Conservation (phyloP, 2,797 vertebrate species). For the Pampus argenteus region DNA sequence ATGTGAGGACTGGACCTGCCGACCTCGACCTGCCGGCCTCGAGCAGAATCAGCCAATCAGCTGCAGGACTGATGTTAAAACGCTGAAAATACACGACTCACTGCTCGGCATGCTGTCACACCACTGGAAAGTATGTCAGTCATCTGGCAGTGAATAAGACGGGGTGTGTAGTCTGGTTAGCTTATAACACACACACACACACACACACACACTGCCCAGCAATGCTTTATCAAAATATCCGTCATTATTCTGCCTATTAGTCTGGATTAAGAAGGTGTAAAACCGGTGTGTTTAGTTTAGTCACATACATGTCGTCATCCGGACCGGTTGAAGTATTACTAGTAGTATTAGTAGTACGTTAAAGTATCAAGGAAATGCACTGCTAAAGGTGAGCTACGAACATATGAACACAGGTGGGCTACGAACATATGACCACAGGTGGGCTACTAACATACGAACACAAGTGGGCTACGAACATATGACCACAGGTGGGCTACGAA, state of each 20-base stretch:
- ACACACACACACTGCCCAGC: slow-evolving; percentile 29
- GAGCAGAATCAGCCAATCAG: too few relatives aligned
- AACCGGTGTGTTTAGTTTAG: not conserved
- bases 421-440: too few relatives aligned
- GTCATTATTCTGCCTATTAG: not conserved
- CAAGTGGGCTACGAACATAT: too few relatives aligned
- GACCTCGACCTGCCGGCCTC: too few relatives aligned
- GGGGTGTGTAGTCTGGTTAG: slow-evolving; percentile 15
- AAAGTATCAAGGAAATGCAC: too few relatives aligned
- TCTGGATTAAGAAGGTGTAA: not conserved
- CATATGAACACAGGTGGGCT: too few relatives aligned
- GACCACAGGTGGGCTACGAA: too few relatives aligned
- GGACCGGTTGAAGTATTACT: too few relatives aligned
- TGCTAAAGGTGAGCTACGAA: too few relatives aligned
- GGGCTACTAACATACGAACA: too few relatives aligned
- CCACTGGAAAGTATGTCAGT: slow-evolving; percentile 58
- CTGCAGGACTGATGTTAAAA: slow-evolving; percentile 36
- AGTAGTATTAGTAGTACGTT: too few relatives aligned
- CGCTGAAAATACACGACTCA: slow-evolving; percentile 34
- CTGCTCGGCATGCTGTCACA: slow-evolving; percentile 62
- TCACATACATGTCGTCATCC: not conserved
- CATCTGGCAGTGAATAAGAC: slow-evolving; percentile 44
- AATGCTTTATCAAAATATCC: slow-evolving; percentile 22
- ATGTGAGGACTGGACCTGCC: not conserved
- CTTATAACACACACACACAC: slow-evolving; percentile 8